Base-by-base conservation (phyloP, 2,888 invertebrate genomes). In the Villa cingulata region DNA sequence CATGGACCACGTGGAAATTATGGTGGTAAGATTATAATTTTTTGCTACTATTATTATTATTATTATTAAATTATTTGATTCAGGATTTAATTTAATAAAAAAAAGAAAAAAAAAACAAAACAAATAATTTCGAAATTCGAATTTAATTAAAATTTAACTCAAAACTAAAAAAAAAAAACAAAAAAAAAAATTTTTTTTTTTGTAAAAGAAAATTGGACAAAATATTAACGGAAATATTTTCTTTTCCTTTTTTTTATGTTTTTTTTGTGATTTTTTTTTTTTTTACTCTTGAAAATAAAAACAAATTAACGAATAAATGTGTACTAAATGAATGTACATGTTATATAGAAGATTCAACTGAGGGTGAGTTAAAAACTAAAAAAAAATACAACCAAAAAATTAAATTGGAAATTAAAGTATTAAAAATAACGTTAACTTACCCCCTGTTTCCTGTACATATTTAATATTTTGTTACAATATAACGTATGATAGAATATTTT, bases 1-100 rank as follows among this genome's bases (percentile, higher is more conserved):
- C 82, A 83, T 61, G 81, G 86, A 71, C 81, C 80, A 51, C 81
- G 87, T 62, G 70, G 69, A 51, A 86, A 82, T 70, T 87, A 87
- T 65, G 86, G 87, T 65, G 88, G 88, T 88, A 74, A 76, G 76
- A 70, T 15, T 19, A 29, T 14, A 6, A 15, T 42, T 42, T 17
- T 42, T 42, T n/a, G n/a, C 12, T 29, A 9, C 12, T 29, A 34
- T 34, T 15, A 34, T 34, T 34, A 14, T n/a, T 15, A 10, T 34
- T 34, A 34, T 29, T 29, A 29, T 9, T 9, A 29, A 29, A 9
- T 29, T 29, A 29, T 29, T 12, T 9, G 12, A 29, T 9, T 9
- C 29, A 29, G 12, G 29, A 29, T 6, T 9, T 29, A 23, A 38
- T 37, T 37, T 37, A 38, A 27, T 14, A 6, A 23, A 6, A 7